Base-by-base conservation (phyloP, 2,888 invertebrate genomes). In the Arrhopalites spinosus region DNA sequence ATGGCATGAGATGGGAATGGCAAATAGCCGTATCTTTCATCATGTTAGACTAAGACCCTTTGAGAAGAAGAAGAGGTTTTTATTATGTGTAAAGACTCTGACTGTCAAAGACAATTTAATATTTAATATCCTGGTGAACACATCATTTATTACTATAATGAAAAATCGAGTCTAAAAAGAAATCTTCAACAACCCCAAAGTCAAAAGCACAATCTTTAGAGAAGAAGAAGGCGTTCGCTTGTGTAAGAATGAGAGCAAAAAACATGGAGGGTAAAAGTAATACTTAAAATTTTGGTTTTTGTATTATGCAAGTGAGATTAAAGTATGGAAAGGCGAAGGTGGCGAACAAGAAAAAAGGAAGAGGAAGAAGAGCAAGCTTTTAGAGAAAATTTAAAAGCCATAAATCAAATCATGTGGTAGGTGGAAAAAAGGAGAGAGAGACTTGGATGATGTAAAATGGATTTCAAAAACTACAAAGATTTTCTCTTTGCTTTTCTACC, bases 371-470 rank as follows among this genome's bases (percentile, higher is more conserved):
- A 66, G 66, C 17, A 66, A 30, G 73, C 73, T 73, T 73, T 73
- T 66, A 73, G 47, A 73, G 50, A 73, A 73, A 73, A 64, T 64
- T 73, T 73, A 66, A 73, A 73, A 30, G 64, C 25, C 47, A 73
- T 73, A 73, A 73, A 73, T 73, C 73, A 73, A 73, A 73, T 70
- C 70, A 56, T 30, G 56, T 56, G 56, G 56, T 70, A 56, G 50
- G 56, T 69, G 47, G 15, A 47, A n/a, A n/a, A n/a, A n/a, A n/a
- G n/a, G n/a, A n/a, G n/a, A n/a, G n/a, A n/a, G n/a, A n/a, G n/a
- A n/a, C n/a, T n/a, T n/a, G n/a, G n/a, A n/a, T n/a, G n/a, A n/a
- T n/a, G n/a, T n/a, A n/a, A 36, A 36, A 36, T 3, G 11, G 36
- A 36, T 3, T 36, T 36, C 36, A 36, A 36, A 11, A 36, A 36